Evolutionary conservation across 2,797 vertebrate species (phyloP).

Genomic region (Sus cebifrons): DNA sequence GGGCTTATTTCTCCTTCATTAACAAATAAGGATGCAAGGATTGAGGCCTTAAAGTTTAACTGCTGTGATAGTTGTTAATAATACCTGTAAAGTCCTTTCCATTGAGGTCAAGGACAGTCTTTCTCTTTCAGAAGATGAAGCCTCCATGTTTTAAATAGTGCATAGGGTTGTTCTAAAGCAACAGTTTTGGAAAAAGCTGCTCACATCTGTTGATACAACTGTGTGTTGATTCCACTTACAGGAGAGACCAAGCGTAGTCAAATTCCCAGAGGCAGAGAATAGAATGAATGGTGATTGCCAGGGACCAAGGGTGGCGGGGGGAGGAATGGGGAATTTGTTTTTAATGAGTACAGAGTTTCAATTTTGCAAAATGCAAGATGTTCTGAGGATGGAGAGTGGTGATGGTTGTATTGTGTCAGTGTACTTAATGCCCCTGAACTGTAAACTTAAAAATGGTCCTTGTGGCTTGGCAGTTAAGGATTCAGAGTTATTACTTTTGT

Average conservation of each 20-base stretch:
- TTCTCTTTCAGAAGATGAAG: slow-evolving; percentile 3
- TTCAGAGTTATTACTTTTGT: too few relatives aligned
- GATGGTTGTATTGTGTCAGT: not conserved
- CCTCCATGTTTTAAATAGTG: not conserved
- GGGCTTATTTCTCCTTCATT: not conserved
- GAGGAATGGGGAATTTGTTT: not conserved
- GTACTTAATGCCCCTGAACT: not conserved
- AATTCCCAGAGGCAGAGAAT: not conserved
- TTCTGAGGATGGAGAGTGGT: not conserved
- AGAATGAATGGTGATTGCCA: not conserved
- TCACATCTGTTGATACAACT: not conserved
- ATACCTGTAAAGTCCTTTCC: not conserved
- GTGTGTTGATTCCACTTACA: not conserved
- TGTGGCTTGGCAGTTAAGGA: too few relatives aligned
- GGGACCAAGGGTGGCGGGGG: not conserved
- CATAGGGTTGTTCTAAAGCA: not conserved
- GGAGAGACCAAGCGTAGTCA: not conserved
- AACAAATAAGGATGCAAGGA: not conserved
- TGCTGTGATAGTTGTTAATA: not conserved
- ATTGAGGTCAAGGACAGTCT: not conserved
- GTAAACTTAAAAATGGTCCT: not conserved
- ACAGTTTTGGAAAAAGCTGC: not conserved
- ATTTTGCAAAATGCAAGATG: not conserved
- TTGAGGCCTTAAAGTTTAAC: not conserved
- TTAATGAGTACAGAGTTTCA: not conserved